A percentile compares a stretch with the other conserved stretches of the same genome.
Conservation (phyloP, 2,797 vertebrate species). For the Enteromius trimaculatus region DNA sequence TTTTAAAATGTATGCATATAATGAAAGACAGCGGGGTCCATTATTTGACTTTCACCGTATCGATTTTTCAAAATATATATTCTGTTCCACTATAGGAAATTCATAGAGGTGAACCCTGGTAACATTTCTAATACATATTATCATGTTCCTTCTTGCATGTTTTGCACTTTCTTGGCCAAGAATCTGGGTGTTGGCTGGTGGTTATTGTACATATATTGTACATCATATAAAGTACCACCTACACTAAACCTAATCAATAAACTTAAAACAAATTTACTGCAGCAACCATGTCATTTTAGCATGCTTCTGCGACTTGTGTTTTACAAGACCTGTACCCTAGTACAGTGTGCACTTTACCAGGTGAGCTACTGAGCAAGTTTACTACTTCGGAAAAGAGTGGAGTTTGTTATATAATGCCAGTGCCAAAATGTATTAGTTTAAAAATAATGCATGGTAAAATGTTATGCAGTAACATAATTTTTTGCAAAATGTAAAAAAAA, state of each 20-base stretch:
- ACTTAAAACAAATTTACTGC: neutral
- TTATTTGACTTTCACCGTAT: neutral
- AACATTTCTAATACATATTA: neutral
- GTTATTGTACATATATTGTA: neutral
- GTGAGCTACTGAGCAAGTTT: neutral
- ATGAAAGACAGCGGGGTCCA: neutral
- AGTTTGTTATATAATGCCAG: neutral
- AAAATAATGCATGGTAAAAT: neutral
- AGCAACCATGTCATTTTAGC: neutral
- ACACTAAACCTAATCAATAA: neutral
- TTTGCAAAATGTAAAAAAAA: too few relatives aligned
- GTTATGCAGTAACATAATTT: neutral
- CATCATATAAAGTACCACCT: neutral
- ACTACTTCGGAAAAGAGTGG: neutral
- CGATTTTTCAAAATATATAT: neutral
- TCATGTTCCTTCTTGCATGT: neutral
- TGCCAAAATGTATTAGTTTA: neutral
- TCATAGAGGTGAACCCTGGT: neutral
- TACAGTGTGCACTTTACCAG: neutral
- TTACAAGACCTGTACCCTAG: neutral
- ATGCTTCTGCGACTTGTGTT: neutral
- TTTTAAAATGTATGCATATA: neutral
- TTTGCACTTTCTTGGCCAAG: neutral
- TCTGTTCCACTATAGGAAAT: neutral
- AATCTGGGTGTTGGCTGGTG: too few relatives aligned